Evolutionary conservation across 2,888 invertebrate genomes (phyloP).

Genomic region (Agrilus biguttatus): DNA sequence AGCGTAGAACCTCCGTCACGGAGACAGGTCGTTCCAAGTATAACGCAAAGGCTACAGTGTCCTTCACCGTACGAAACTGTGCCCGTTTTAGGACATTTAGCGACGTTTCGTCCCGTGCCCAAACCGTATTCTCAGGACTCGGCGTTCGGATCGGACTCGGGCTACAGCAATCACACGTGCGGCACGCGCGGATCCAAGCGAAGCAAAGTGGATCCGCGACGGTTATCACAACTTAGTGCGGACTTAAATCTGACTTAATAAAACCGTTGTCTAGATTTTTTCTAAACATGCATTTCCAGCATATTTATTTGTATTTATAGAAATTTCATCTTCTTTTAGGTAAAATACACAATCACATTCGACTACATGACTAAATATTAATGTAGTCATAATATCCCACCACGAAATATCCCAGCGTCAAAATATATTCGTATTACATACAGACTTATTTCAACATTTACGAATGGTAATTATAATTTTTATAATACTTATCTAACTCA

Average conservation of each 20-base stretch:
- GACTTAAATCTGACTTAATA: slow-evolving; percentile 27
- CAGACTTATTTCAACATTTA: too few relatives aligned
- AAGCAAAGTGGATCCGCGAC: slow-evolving; percentile 25
- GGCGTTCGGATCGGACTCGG: slow-evolving; percentile 72
- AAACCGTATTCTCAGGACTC: slow-evolving; percentile 58
- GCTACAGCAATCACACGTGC: slow-evolving; percentile 69
- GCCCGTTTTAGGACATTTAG: slow-evolving; percentile 49
- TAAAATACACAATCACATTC: not conserved
- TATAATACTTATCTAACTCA: too few relatives aligned
- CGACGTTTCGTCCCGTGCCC: slow-evolving; percentile 45
- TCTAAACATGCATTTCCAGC: not conserved
- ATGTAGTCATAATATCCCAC: too few relatives aligned
- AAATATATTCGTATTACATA: too few relatives aligned
- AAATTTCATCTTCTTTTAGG: too few relatives aligned
- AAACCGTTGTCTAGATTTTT: not conserved
- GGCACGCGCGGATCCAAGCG: slow-evolving; percentile 34
- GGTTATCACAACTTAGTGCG: slow-evolving; percentile 31
- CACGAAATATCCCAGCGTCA: too few relatives aligned
- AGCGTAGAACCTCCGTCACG: slow-evolving; percentile 40
- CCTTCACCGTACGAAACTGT: slow-evolving; percentile 51
- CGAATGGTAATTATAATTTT: too few relatives aligned
- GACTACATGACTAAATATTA: too few relatives aligned
- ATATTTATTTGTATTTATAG: too few relatives aligned
- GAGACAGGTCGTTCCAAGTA: slow-evolving; percentile 23
- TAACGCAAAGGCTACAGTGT: slow-evolving; percentile 30